phyloP scores from a whole-genome alignment of 1,140 invertebrate species.

The Spodoptera litura region DNA sequence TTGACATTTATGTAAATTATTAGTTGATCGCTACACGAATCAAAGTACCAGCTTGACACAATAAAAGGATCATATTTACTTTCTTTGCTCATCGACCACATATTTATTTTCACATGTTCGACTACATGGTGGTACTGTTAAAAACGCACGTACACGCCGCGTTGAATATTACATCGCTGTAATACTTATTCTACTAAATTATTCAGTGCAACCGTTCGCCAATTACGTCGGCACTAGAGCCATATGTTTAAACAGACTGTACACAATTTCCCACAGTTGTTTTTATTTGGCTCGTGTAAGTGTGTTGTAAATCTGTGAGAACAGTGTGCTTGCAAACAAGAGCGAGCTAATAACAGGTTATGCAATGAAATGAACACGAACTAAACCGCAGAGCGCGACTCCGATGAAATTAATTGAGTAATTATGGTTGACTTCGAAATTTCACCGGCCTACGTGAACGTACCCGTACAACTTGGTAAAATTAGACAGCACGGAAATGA shows the following conservation, averaged over 20 bases:
- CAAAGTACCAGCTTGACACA: conserved; percentile 21
- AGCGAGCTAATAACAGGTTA: conserved; percentile 66
- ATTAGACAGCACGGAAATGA: conserved; percentile 42
- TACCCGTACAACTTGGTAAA: not conserved
- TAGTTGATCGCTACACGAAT: conserved; percentile 23
- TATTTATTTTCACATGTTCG: conserved; percentile 24
- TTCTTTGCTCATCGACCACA: not conserved
- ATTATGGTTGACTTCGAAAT: conserved; percentile 59
- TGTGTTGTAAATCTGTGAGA: conserved; percentile 62
- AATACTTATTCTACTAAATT: conserved; percentile 43
- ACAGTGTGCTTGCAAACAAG: conserved; percentile 55
- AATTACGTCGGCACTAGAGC: conserved; percentile 54
- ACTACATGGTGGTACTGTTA: conserved; percentile 32
- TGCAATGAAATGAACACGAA: conserved; percentile 60
- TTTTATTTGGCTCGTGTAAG: conserved; percentile 54
- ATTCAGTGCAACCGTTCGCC: conserved; percentile 52
- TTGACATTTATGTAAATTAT: conserved; percentile 22
- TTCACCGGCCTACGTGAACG: conserved; percentile 46
- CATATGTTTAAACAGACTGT: conserved; percentile 56
- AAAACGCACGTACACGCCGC: conserved; percentile 15
- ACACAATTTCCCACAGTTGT: conserved; percentile 62
- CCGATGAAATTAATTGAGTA: conserved; percentile 63
- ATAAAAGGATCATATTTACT: not conserved
- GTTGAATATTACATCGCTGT: conserved; percentile 29
- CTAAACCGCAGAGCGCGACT: conserved; percentile 52